Evolutionary conservation across 2,888 invertebrate genomes (phyloP).

Genomic region (Diloba caeruleocephala): DNA sequence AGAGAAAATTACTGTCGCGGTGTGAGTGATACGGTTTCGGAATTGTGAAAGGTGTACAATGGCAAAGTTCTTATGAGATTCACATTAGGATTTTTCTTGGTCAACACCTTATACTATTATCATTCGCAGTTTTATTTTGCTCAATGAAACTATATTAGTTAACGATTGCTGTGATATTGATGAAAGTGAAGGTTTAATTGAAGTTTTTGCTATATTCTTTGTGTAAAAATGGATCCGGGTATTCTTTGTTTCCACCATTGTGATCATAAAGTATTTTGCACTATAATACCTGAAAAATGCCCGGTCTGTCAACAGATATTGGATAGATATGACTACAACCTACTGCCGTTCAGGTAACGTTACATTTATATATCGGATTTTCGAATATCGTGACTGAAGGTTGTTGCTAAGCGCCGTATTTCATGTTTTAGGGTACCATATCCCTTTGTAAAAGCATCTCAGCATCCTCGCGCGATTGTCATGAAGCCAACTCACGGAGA

Average conservation of each 20-base stretch:
- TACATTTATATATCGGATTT: conserved; percentile 31
- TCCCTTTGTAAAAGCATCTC: conserved; percentile 95
- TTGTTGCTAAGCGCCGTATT: conserved; percentile 75
- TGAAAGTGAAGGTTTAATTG: conserved; percentile 65
- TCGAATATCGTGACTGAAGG: conserved; percentile 48
- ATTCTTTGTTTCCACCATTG: conserved; percentile 98
- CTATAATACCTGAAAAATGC: conserved; percentile 93
- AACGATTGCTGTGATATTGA: conserved; percentile 37
- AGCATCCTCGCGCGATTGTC: conserved; percentile 94
- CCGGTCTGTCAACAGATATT: conserved; percentile 92
- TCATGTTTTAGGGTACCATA: conserved; percentile 92
- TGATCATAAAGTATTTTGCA: conserved; percentile 94
- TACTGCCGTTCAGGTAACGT: conserved; percentile 93
- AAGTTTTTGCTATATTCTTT: conserved; percentile 60
- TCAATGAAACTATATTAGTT: conserved; percentile 50
- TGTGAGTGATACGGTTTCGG: conserved; percentile 15
- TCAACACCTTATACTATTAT: conserved; percentile 62
- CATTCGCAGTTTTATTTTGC: conserved; percentile 58
- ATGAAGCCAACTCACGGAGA: conserved; percentile 96
- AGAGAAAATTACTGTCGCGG: too few relatives aligned
- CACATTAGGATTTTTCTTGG: conserved; percentile 71
- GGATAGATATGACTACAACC: conserved; percentile 90
- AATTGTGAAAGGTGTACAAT: conserved; percentile 73
- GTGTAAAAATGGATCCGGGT: conserved; percentile 91
- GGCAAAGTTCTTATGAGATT: conserved; percentile 59